These are phyloP conservation scores for Ormyrus labotus DNA, from an alignment of 2,888 invertebrate species.

Conservation along the genomic window DNA sequence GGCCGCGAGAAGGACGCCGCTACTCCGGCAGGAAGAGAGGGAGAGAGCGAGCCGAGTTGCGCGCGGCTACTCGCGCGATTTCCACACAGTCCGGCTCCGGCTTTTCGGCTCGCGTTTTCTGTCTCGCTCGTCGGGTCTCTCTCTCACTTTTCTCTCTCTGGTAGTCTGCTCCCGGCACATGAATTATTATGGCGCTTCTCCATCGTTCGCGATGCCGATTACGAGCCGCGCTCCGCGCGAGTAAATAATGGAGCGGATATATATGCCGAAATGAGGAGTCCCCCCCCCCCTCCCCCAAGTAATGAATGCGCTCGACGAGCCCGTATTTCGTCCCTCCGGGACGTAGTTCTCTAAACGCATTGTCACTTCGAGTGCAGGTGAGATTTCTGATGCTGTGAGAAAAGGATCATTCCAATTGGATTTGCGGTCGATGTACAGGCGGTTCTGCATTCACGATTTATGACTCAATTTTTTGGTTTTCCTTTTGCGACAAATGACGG, in stretches of 20 bases:
- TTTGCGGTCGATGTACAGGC: no score
- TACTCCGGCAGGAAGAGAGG: neutral
- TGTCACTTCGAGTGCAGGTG: no score
- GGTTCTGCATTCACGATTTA: no score
- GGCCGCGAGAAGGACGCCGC: neutral
- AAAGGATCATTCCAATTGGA: no score
- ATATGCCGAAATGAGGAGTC: no score
- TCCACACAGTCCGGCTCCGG: neutral
- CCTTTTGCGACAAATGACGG: no score
- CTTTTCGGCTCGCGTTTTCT: neutral
- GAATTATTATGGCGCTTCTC: constrained; percentile 48
- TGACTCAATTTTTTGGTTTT: no score
- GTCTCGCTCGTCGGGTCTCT: neutral
- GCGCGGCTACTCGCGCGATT: no score
- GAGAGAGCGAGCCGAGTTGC: neutral
- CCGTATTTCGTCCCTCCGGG: no score
- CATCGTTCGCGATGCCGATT: neutral
- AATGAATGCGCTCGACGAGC: neutral
- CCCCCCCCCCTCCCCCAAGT: neutral
- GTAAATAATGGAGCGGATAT: neutral
- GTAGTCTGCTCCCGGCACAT: constrained; percentile 17
- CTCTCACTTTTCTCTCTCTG: neutral
- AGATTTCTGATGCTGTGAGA: no score
- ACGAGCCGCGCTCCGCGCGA: neutral
- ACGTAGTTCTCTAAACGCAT: no score